phyloP scores from a whole-genome alignment of 2,888 invertebrate genomes.

The Oligia fasciuncula region DNA sequence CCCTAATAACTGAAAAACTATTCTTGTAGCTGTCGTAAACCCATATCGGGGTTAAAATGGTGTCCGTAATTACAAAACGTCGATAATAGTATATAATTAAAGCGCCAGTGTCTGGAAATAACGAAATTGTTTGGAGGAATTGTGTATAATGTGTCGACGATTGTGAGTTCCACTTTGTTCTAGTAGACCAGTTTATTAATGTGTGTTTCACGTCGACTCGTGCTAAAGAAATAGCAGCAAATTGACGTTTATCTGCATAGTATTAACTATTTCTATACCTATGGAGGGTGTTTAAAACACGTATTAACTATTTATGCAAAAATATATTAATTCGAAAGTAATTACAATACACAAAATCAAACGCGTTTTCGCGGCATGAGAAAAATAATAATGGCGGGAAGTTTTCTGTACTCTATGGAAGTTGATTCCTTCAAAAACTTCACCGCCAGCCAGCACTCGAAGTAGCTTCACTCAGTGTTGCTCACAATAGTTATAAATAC shows the following conservation, averaged over 20 bases:
- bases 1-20: constrained; percentile 20
- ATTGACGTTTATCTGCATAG: not conserved
- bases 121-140: constrained; percentile 49
- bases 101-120: constrained; percentile 45
- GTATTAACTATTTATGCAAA: too few relatives aligned
- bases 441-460: too few relatives aligned
- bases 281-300: too few relatives aligned
- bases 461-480: too few relatives aligned
- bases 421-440: too few relatives aligned
- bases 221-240: not conserved
- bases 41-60: constrained; percentile 36
- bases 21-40: constrained; percentile 37
- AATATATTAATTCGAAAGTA: too few relatives aligned
- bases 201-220: not conserved
- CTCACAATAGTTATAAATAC: not conserved
- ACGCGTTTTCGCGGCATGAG: too few relatives aligned
- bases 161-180: constrained; percentile 16
- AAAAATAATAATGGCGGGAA: too few relatives aligned
- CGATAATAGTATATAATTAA: constrained; percentile 57
- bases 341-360: too few relatives aligned
- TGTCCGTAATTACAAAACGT: constrained; percentile 41
- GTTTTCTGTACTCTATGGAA: too few relatives aligned
- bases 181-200: not conserved
- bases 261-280: too few relatives aligned
- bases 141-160: constrained; percentile 21